Conservation (phyloP, 2,113 vertebrate genomes). For the Nothoprocta pentlandii region DNA sequence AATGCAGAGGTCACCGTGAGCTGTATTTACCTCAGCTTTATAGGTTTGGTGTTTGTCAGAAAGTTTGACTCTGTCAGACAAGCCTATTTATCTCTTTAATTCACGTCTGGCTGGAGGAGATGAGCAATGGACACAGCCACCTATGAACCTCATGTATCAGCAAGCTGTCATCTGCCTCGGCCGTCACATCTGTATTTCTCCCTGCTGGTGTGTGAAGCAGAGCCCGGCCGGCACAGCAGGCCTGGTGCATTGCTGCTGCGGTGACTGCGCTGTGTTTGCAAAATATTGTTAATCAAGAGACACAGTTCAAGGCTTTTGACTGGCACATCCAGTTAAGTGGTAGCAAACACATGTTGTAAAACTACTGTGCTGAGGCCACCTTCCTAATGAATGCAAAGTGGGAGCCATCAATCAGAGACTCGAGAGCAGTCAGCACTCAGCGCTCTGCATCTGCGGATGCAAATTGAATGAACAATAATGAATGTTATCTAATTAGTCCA, state of each 20-base stretch:
- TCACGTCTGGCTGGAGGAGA: not conserved
- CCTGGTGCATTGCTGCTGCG: not conserved
- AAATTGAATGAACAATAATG: constrained; percentile 49
- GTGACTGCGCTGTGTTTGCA: not conserved
- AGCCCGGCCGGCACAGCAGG: rapidly evolving
- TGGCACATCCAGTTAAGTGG: constrained; percentile 1
- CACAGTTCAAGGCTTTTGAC: constrained; percentile 15
- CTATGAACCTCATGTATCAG: rapidly evolving
- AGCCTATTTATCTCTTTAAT: not conserved
- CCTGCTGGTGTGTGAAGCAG: rapidly evolving
- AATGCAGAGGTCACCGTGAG: rapidly evolving
- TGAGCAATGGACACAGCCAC: not conserved
- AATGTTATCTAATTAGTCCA: constrained; percentile 51
- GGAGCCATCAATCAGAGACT: constrained; percentile 41
- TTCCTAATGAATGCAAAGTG: not conserved
- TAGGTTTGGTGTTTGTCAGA: rapidly evolving
- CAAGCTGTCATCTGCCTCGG: not conserved
- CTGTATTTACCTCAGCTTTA: rapidly evolving
- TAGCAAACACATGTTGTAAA: constrained; percentile 36
- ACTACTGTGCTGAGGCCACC: constrained; percentile 27
- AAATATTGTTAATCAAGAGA: not conserved
- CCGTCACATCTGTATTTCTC: not conserved
- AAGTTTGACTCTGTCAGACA: not conserved
- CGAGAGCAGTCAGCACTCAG: not conserved
- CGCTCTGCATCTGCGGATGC: constrained; percentile 36